These are phyloP conservation scores for Enteromius trimaculatus DNA, from an alignment of 2,797 vertebrate species.

Conservation along the genomic window DNA sequence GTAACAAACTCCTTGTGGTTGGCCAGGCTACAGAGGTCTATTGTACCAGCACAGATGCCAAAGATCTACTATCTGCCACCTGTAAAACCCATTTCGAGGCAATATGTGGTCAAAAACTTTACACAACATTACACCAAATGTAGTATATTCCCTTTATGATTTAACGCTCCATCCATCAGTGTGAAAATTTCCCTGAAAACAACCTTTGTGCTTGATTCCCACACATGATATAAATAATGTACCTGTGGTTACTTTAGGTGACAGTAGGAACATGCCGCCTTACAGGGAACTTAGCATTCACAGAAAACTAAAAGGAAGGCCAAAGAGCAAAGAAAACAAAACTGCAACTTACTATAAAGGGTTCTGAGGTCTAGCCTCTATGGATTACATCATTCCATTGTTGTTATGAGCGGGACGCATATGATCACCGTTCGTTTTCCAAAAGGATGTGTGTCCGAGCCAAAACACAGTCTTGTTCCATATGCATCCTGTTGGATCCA, in stretches of 20 bases:
- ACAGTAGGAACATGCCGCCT: not conserved
- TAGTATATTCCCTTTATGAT: constrained; percentile 21
- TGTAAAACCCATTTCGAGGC: constrained; percentile 67
- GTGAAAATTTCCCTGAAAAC: constrained; percentile 26
- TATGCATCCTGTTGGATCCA: constrained; percentile 76
- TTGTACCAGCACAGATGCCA: constrained; percentile 60
- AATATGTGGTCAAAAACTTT: constrained; percentile 61
- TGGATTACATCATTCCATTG: constrained; percentile 54
- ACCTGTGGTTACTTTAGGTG: constrained; percentile 16
- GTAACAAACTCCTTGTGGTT: constrained; percentile 69
- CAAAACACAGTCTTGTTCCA: constrained; percentile 67
- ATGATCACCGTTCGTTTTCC: constrained; percentile 62
- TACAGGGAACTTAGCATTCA: not conserved
- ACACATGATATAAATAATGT: constrained; percentile 32
- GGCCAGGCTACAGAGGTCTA: constrained; percentile 58
- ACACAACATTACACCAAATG: constrained; percentile 19
- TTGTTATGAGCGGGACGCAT: constrained; percentile 53
- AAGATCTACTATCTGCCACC: constrained; percentile 58
- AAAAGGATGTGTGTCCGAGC: constrained; percentile 68
- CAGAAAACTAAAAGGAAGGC: constrained; percentile 29
- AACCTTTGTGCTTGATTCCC: constrained; percentile 10
- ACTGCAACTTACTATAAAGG: constrained; percentile 19
- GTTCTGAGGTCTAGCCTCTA: constrained; percentile 20
- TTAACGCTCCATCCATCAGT: not conserved
- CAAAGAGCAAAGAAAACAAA: constrained; percentile 34